Evolutionary conservation across 2,888 invertebrate species (phyloP), one percentile per base, ranked within the genome.

Genomic region (Teleiodes luculella): DNA sequence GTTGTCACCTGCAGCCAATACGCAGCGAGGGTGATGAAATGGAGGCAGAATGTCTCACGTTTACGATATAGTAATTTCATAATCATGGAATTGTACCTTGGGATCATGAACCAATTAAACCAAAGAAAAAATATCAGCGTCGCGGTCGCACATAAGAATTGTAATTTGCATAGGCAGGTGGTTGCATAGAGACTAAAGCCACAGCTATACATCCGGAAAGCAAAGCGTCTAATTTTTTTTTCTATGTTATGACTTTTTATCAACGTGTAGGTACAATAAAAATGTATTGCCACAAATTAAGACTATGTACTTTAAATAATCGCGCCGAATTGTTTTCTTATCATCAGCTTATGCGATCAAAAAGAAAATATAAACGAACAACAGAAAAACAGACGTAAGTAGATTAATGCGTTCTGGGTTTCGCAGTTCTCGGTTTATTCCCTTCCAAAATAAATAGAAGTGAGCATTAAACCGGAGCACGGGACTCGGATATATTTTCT

Each of bases 401-500:
- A 37, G n/a, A n/a, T n/a, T n/a, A 57, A 56, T 61, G 61, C 62
- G 58, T 56, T 57, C 54, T 51, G 35, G n/a, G 39, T 57, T 58
- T 52, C 57, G 58, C 57, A 67, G 60, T 43, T 43, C n/a, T n/a
- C 57, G 72, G 73, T 81, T 78, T 77, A 73, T 73, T 72, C 68
- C 59, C 62, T 63, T 74, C 72, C 72, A 72, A 76, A 74, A 76
- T 74, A 73, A 67, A 74, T 74, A 66, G 62, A 62, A 65, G 63
- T 58, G 66, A 72, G 72, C 76, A 70, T 74, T 75, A 64, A 77
- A 75, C 67, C 65, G 59, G 67, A 70, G 65, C 75, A 77, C 78
- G 71, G 67, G 72, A 76, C 74, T 74, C n/a, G 57, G 68, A 74
- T 74, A 76, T 74, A 74, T 67, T 70, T 73, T 67, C 68, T 76